Evolutionary conservation across 2,797 vertebrate species (phyloP).

Genomic region (Pipistrellus nathusii): DNA sequence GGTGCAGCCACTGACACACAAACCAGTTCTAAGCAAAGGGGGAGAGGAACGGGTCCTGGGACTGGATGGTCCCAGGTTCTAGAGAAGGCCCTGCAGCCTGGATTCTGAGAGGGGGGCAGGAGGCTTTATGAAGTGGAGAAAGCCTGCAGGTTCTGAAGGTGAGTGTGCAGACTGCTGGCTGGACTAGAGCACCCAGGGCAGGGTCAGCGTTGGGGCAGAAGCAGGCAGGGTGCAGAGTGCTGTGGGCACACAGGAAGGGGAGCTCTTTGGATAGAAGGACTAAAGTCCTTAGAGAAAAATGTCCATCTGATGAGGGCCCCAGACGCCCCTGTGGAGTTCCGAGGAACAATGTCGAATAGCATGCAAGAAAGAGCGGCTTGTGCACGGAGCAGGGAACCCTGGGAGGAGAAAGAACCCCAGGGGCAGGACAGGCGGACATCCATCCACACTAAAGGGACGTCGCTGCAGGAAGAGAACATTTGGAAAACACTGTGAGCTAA

Average conservation of each 20-base stretch:
- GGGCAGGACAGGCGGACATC: neutral
- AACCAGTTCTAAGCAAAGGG: neutral
- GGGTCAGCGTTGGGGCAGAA: neutral
- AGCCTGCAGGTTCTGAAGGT: neutral
- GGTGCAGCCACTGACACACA: neutral
- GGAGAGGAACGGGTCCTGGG: too few relatives aligned
- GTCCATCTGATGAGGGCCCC: neutral
- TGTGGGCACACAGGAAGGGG: neutral
- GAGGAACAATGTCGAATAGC: accelerated
- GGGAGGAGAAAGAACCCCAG: neutral
- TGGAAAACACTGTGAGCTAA: neutral
- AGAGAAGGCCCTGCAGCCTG: neutral
- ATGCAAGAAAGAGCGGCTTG: neutral
- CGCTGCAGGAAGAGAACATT: neutral
- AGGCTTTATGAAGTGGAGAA: neutral
- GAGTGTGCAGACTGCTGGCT: neutral
- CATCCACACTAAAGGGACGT: neutral
- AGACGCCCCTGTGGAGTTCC: neutral
- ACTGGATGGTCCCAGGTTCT: neutral
- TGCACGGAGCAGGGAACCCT: accelerated
- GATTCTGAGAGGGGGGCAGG: neutral
- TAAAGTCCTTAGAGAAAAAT: neutral
- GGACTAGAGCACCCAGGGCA: neutral
- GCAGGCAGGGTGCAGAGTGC: neutral
- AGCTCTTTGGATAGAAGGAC: neutral